Evolutionary conservation across 2,888 invertebrate species (phyloP), one percentile per base, ranked within the genome.

Genomic region (Caenorhabditis sp.): DNA sequence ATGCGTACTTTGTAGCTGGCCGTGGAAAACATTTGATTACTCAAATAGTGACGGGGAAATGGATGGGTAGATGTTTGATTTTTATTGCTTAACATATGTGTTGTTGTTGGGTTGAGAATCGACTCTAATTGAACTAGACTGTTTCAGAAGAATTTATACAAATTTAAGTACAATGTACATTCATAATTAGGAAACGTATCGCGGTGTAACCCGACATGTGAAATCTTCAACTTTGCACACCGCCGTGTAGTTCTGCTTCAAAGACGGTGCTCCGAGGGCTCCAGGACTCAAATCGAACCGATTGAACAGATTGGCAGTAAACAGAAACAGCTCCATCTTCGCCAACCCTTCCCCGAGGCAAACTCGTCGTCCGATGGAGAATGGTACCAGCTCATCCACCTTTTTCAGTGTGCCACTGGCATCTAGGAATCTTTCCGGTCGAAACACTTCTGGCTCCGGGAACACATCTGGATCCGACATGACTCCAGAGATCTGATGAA

Each of bases 311-410:
- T 81, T 83, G 11, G 83, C 72, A 60, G 83, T 81, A 58, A 85
- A 69, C 44, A 85, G 65, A 40, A 83, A 85, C 8, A 87, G 69
- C 62, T 87, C 86, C 78, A 82, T 84, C 8, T 80, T 67, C 20
- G 87, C 85, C 47, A 87, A 65, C 26, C 82, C 80, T 71, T 87
- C 84, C 32, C 88, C 88, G 1, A 87, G 65, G 65, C 88, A 88
- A 3, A 80, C 56, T 9, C 88, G 51, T 18, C 81, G 80, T 26
- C 87, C 88, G 53, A 88, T 72, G 18, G 86, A 86, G 64, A 88
- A 88, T 28, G 88, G 88, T 15, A 83, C 76, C 50, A 88, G 18
- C 32, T 85, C 84, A 0, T 86, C 84, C 13, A 58, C 58, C 44
- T 80, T 84, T 18, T 81, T 80, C 50, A 84, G 51, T 2, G 67